These are phyloP conservation scores for Amblyteles armatorius DNA, from an alignment of 2,888 invertebrate species.

Conservation along the genomic window DNA sequence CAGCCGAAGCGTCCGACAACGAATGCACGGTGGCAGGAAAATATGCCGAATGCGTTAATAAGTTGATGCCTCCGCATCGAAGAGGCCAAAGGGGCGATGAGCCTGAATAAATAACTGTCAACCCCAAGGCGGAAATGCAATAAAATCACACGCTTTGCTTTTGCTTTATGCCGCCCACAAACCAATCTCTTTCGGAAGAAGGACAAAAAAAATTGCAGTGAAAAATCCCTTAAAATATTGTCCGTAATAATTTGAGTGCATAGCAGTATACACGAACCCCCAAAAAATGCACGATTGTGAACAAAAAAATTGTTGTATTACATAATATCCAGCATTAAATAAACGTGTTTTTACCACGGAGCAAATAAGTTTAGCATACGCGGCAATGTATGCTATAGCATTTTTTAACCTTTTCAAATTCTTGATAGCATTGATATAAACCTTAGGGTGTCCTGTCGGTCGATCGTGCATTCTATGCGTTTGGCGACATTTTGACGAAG, in stretches of 20 bases:
- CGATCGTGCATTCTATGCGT: not conserved
- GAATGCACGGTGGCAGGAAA: not conserved
- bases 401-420: too few species aligned
- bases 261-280: not conserved
- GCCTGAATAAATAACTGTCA: not conserved
- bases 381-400: too few species aligned
- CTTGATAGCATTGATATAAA: too few species aligned
- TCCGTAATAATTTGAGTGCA: not conserved
- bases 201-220: not conserved
- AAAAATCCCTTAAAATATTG: not conserved
- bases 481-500: conserved; percentile 9
- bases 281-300: not conserved
- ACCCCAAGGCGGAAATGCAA: too few species aligned
- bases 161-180: too few species aligned
- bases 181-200: not conserved
- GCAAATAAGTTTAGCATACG: not conserved
- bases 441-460: not conserved
- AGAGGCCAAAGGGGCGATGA: not conserved
- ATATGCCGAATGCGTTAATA: not conserved
- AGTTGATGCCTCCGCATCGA: not conserved
- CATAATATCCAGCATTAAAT: not conserved
- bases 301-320: not conserved
- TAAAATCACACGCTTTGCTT: too few species aligned
- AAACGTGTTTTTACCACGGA: not conserved
- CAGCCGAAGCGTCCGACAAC: not conserved